Percentiles rank a stretch among this genome's conserved stretches.
Conservation (phyloP, 2,113 vertebrate species). For the Dinomys branickii region DNA sequence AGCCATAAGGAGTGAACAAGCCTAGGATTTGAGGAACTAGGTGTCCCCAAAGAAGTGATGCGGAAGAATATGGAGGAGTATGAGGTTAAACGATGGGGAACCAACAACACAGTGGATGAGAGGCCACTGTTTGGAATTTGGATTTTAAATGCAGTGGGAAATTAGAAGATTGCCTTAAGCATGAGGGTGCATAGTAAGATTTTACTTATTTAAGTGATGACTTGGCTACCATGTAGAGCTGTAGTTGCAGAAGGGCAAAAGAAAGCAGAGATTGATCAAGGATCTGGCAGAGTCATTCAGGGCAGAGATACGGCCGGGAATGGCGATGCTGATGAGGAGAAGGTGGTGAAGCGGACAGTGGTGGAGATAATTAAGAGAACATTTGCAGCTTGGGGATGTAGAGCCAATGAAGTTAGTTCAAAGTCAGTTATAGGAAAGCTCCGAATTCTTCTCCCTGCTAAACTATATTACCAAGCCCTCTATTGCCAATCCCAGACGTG, state of each 20-base stretch:
- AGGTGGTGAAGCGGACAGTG: too few species aligned
- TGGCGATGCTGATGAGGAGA: too few species aligned
- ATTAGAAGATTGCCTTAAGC: not conserved
- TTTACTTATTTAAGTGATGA: not conserved
- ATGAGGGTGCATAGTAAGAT: not conserved
- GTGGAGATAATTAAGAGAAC: fast-evolving
- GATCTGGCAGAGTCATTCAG: not conserved
- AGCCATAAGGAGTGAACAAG: not conserved
- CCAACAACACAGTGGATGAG: not conserved
- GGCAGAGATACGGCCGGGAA: not conserved
- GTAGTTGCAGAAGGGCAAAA: not conserved
- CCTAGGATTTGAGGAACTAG: not conserved
- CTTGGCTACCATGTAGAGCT: not conserved
- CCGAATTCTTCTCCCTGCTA: not conserved
- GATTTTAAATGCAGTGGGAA: not conserved
- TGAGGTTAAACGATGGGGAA: not conserved
- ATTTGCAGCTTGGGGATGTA: not conserved
- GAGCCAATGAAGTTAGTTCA: not conserved
- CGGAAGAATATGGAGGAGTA: too few species aligned
- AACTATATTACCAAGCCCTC: not conserved
- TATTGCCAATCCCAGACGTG: not conserved
- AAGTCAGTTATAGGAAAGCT: not conserved
- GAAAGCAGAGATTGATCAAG: not conserved
- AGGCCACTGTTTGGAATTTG: not conserved
- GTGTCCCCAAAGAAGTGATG: not conserved